Evolutionary conservation across 2,888 invertebrate genomes (phyloP).

Genomic region (Epicampocera succincta): DNA sequence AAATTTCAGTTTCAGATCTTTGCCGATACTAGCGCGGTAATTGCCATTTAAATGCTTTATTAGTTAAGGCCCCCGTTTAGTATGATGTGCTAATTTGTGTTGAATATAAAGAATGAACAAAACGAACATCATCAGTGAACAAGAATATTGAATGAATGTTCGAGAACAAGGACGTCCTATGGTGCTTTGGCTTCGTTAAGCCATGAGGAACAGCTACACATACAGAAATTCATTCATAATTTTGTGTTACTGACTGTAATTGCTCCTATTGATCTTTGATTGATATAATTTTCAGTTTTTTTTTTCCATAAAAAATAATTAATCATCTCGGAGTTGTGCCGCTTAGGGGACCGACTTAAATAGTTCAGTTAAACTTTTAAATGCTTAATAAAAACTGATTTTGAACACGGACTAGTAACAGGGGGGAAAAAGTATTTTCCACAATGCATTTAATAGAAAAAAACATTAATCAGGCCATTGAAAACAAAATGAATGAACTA

Average conservation of each 20-base stretch:
- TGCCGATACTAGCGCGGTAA: constrained; percentile 66
- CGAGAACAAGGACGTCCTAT: constrained; percentile 45
- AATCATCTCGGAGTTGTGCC: background rate
- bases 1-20: constrained; percentile 56
- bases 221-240: constrained; percentile 55
- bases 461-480: too few species aligned
- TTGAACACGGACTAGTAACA: too few species aligned
- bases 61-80: constrained; percentile 42
- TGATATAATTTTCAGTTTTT: constrained; percentile 32
- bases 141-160: constrained; percentile 33
- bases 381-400: too few species aligned
- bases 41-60: constrained; percentile 61
- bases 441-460: too few species aligned
- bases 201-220: constrained; percentile 1
- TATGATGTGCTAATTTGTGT: constrained; percentile 46
- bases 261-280: constrained; percentile 58
- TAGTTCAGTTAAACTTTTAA: too few species aligned
- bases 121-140: constrained; percentile 8
- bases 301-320: constrained; percentile 21
- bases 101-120: constrained; percentile 41
- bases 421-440: too few species aligned
- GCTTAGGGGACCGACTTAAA: too few species aligned
- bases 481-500: too few species aligned
- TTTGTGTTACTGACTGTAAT: constrained; percentile 6
- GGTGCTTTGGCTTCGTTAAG: constrained; percentile 52